Evolutionary conservation across 2,113 vertebrate genomes (phyloP).

Genomic region (Microtus montanus): DNA sequence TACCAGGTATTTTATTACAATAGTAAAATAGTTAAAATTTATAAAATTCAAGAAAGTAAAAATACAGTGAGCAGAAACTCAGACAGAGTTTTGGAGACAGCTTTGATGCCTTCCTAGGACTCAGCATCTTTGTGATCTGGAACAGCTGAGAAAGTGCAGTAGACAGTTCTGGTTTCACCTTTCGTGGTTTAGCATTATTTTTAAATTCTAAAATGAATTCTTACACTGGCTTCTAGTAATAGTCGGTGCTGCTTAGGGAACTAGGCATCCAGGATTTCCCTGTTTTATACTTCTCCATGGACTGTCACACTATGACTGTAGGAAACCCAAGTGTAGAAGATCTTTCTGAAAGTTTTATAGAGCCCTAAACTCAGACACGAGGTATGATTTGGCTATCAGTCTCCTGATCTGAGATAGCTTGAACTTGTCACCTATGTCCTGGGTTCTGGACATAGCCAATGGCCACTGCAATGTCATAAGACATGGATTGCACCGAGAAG

Average conservation of each 20-base stretch:
- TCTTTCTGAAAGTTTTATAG: slow-evolving; percentile 43
- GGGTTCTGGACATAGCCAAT: background rate
- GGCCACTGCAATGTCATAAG: background rate
- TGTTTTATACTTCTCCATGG: background rate
- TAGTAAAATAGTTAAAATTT: slow-evolving; percentile 31
- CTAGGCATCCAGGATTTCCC: background rate
- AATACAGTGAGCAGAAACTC: background rate
- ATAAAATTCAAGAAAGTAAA: slow-evolving; percentile 43
- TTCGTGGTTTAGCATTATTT: slow-evolving; percentile 26
- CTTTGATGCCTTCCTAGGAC: slow-evolving; percentile 15
- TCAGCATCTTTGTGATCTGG: background rate
- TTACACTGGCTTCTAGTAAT: background rate
- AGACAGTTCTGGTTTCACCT: background rate
- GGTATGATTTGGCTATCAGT: background rate
- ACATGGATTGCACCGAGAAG: background rate
- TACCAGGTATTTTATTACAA: slow-evolving; percentile 26
- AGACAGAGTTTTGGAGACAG: background rate
- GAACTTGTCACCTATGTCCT: background rate
- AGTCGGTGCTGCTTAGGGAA: background rate
- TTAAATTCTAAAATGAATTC: slow-evolving; percentile 22
- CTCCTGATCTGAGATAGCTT: background rate
- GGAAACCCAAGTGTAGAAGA: background rate
- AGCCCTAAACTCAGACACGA: background rate
- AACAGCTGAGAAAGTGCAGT: background rate
- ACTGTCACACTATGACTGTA: background rate